phyloP scores from a whole-genome alignment of 37 sponge, comb jelly and placozoan genomes.

The Hormiphora californensis region DNA sequence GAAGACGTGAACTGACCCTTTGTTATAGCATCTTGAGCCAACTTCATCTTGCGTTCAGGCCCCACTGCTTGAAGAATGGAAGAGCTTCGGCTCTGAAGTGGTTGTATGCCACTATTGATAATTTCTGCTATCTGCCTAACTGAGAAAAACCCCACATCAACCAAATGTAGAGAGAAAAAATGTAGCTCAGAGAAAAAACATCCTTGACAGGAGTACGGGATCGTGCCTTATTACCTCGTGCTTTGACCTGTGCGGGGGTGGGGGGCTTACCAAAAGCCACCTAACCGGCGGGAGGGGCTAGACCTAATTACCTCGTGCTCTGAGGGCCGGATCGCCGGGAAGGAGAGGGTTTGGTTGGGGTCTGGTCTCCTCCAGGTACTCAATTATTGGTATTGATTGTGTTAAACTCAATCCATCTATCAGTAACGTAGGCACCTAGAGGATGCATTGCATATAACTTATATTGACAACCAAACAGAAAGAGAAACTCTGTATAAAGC shows the following conservation, averaged over 20 bases:
- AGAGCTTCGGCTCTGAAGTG: slow-evolving; percentile 74
- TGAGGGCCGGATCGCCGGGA: neutral
- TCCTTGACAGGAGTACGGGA: too few relatives aligned
- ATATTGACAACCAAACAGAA: too few relatives aligned
- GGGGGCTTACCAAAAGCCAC: too few relatives aligned
- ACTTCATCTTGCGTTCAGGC: slow-evolving; percentile 75
- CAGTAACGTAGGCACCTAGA: slow-evolving; percentile 71
- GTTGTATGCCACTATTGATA: slow-evolving; percentile 56
- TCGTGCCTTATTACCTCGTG: too few relatives aligned
- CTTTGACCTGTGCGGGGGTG: too few relatives aligned
- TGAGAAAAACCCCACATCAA: neutral
- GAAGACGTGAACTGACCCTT: slow-evolving; percentile 55
- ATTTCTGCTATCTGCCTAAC: slow-evolving; percentile 48
- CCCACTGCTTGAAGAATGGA: slow-evolving; percentile 85
- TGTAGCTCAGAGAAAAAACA: too few relatives aligned
- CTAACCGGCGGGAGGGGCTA: too few relatives aligned
- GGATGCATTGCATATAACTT: too few relatives aligned
- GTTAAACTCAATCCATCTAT: slow-evolving; percentile 82
- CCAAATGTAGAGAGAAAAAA: too few relatives aligned
- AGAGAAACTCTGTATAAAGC: too few relatives aligned
- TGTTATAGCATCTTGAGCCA: slow-evolving; percentile 92
- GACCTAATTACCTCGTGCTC: slow-evolving; percentile 5
- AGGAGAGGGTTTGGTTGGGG: slow-evolving; percentile 65
- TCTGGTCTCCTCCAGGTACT: slow-evolving; percentile 92
- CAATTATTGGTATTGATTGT: slow-evolving; percentile 87